A percentile compares a stretch with the other conserved stretches of the same genome.
phyloP scores from a whole-genome alignment of 2,797 vertebrate genomes.

The Sebastes trivittatus region DNA sequence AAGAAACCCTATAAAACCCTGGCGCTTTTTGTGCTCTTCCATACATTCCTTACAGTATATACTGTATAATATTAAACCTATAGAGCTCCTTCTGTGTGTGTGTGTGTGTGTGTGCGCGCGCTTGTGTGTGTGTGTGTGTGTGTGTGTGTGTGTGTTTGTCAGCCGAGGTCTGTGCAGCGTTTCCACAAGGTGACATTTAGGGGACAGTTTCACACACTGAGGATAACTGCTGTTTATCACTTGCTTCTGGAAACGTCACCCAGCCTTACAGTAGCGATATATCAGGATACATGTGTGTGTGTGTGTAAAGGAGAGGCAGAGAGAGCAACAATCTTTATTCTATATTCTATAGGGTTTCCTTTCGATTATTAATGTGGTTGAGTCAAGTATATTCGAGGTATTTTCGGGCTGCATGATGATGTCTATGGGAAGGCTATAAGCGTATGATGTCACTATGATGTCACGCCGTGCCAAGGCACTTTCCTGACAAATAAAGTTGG shows the following conservation, averaged over 20 bases:
- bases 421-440: background rate
- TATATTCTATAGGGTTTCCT: background rate
- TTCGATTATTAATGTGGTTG: background rate
- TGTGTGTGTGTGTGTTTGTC: conserved; percentile 24
- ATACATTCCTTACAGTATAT: background rate
- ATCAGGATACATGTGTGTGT: conserved; percentile 27
- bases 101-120: background rate
- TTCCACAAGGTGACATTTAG: conserved; percentile 80
- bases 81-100: background rate
- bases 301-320: background rate
- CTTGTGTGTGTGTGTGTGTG: conserved; percentile 1
- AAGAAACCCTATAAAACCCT: background rate
- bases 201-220: conserved; percentile 73
- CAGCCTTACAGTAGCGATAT: conserved; percentile 1
- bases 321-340: background rate
- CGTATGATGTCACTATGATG: background rate
- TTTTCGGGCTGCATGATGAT: background rate
- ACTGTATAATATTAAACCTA: background rate
- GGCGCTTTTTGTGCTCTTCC: background rate
- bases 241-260: conserved; percentile 49
- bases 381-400: background rate
- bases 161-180: conserved; percentile 43
- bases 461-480: background rate
- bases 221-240: conserved; percentile 65
- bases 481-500: background rate